Conservation (phyloP, 2,888 invertebrate genomes). For the Heliconius charithonia region DNA sequence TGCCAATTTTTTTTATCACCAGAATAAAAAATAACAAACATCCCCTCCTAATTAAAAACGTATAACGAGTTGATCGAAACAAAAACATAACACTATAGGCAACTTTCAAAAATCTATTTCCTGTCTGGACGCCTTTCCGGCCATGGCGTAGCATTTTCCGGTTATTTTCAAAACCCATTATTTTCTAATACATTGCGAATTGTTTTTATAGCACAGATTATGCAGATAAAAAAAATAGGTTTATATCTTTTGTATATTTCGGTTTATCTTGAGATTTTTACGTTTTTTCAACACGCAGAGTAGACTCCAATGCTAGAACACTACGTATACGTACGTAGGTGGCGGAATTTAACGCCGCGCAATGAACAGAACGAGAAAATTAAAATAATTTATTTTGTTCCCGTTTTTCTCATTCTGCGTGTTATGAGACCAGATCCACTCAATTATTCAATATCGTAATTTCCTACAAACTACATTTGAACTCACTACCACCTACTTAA, state of each 20-base stretch:
- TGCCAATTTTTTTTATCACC: background rate
- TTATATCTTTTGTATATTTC: background rate
- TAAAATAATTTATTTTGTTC: no score
- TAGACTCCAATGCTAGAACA: no score
- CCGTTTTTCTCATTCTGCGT: no score
- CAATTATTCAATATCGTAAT: background rate
- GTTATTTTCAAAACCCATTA: slow-evolving; percentile 60
- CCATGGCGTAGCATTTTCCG: slow-evolving; percentile 62
- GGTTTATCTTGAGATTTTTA: no score
- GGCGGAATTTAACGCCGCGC: no score
- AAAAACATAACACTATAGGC: slow-evolving; percentile 54
- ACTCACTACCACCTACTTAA: background rate
- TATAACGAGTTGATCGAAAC: slow-evolving; percentile 32
- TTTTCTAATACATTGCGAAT: slow-evolving; percentile 47
- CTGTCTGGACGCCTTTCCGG: slow-evolving; percentile 75
- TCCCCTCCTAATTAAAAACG: slow-evolving; percentile 20
- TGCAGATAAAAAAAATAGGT: background rate
- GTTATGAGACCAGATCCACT: background rate
- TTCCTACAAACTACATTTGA: background rate
- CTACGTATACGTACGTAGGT: no score
- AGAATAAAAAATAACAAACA: background rate
- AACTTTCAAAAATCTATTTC: slow-evolving; percentile 81
- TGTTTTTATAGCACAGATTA: slow-evolving; percentile 28
- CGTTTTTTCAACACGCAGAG: no score
- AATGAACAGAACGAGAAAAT: no score